These are phyloP conservation scores for Agelaius phoeniceus DNA, from an alignment of 2,113 vertebrate species.

Conservation along the genomic window DNA sequence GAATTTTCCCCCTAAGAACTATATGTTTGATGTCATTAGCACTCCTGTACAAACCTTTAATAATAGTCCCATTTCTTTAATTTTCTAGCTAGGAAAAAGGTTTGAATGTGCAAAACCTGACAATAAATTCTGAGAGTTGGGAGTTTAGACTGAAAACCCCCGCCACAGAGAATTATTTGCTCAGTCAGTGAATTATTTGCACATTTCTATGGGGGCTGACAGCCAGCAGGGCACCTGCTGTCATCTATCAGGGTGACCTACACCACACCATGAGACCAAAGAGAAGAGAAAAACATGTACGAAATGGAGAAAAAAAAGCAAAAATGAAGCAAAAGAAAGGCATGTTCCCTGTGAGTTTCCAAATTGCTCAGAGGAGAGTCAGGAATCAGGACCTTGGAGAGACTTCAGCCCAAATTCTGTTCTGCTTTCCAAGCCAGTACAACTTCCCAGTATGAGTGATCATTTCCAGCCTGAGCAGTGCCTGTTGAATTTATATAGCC, in stretches of 20 bases:
- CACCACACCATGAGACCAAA: accelerated
- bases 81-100: slow-evolving; percentile 29
- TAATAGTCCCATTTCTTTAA: slow-evolving; percentile 38
- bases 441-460: neutral
- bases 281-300: neutral
- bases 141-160: neutral
- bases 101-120: neutral
- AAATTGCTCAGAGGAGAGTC: neutral
- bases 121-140: neutral
- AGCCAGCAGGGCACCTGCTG: neutral
- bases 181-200: neutral
- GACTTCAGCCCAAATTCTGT: neutral
- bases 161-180: neutral
- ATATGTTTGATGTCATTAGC: slow-evolving; percentile 41
- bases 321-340: neutral
- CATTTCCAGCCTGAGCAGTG: neutral
- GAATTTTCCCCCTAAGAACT: slow-evolving; percentile 44
- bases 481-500: neutral
- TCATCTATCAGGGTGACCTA: neutral
- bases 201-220: neutral
- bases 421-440: neutral
- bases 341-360: neutral
- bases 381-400: neutral
- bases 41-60: neutral
- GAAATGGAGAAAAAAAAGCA: neutral